Percentiles rank a stretch among this genome's conserved stretches.
Evolutionary conservation across 2,888 invertebrate genomes (phyloP).

Genomic region (Stenichneumon culpator): DNA sequence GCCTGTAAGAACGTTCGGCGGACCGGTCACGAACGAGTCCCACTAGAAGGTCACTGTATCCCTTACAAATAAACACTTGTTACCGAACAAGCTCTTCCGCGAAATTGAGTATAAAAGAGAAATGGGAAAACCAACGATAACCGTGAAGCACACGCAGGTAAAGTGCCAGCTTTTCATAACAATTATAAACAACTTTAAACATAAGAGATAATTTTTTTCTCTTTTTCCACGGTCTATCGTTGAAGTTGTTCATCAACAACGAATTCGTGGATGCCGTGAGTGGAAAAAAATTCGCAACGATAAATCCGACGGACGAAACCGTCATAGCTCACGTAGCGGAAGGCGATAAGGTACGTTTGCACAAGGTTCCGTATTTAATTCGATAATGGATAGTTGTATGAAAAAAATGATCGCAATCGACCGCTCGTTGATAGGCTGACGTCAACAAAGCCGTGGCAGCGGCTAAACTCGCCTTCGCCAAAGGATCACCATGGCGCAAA

Average conservation of each 20-base stretch:
- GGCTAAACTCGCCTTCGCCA: slow-evolving; percentile 86
- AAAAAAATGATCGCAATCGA: not conserved
- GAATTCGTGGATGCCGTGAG: slow-evolving; percentile 85
- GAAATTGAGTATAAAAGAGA: not conserved
- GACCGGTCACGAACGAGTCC: slow-evolving; percentile 1
- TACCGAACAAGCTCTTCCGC: not conserved
- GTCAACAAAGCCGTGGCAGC: slow-evolving; percentile 86
- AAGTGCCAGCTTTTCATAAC: not conserved
- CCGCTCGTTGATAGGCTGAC: slow-evolving; percentile 82
- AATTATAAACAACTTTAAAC: not conserved
- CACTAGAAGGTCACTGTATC: not conserved
- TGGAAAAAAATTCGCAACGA: slow-evolving; percentile 88
- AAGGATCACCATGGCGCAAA: slow-evolving; percentile 86
- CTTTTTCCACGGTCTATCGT: slow-evolving; percentile 28
- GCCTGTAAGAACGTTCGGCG: not conserved
- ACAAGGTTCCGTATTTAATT: not conserved
- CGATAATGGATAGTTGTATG: not conserved
- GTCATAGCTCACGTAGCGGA: slow-evolving; percentile 86
- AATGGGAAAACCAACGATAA: slow-evolving; percentile 41
- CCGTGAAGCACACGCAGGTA: slow-evolving; percentile 57
- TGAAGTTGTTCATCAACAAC: slow-evolving; percentile 82
- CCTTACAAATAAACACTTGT: not conserved
- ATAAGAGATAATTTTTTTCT: not conserved
- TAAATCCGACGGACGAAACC: slow-evolving; percentile 87
- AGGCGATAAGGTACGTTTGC: slow-evolving; percentile 85